Conservation (phyloP, 53 echinoderm and acorn worm species). For the Patiria pectinifera region DNA sequence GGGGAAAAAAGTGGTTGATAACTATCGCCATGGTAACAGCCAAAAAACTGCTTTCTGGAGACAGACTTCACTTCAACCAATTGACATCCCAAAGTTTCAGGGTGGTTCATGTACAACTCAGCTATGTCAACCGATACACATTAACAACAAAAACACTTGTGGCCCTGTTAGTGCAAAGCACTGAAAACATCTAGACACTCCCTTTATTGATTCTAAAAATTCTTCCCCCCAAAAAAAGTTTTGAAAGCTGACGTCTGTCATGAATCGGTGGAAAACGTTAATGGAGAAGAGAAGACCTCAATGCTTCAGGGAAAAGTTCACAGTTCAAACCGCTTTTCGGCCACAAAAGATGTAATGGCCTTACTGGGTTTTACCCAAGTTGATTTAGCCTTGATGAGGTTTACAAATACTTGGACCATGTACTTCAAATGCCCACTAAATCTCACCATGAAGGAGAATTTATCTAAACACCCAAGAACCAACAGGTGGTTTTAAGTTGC, state of each 20-base stretch:
- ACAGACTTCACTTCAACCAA: not conserved
- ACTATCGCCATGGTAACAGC: not conserved
- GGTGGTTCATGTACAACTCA: not conserved
- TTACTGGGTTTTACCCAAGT: not conserved
- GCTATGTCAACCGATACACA: conserved; percentile 50
- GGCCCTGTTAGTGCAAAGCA: not conserved
- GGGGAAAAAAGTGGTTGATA: too few relatives aligned
- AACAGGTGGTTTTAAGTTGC: not conserved
- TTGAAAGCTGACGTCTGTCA: not conserved
- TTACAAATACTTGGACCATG: not conserved
- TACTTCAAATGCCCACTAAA: not conserved
- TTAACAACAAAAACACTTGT: conserved; percentile 53
- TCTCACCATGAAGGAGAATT: not conserved
- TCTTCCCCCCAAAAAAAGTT: not conserved
- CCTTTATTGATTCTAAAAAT: not conserved
- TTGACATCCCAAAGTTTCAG: not conserved
- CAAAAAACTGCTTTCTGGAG: not conserved
- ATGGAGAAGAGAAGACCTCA: not conserved
- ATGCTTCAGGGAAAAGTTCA: not conserved
- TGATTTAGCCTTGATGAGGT: not conserved
- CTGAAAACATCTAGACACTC: not conserved
- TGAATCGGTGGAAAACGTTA: not conserved
- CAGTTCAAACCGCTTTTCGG: not conserved
- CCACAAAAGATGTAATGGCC: not conserved
- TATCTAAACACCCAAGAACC: not conserved